These are phyloP conservation scores for Bombylius major DNA, from an alignment of 2,888 invertebrate genomes.

Conservation along the genomic window DNA sequence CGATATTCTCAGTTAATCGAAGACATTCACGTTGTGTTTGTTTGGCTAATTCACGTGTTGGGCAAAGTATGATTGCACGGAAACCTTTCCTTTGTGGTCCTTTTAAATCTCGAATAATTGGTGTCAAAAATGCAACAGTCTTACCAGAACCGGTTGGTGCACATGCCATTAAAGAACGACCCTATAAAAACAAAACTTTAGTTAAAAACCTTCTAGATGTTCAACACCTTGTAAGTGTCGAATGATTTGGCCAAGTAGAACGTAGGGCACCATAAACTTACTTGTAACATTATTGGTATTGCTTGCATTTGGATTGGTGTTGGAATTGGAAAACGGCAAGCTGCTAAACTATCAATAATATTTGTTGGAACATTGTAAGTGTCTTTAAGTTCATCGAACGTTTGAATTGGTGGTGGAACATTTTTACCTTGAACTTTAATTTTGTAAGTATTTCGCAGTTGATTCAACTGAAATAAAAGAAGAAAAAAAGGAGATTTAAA, in stretches of 20 bases:
- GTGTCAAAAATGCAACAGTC: conserved; percentile 87
- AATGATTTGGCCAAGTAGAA: no score
- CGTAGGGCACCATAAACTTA: conserved; percentile 33
- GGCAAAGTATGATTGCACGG: conserved; percentile 77
- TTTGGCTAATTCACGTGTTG: conserved; percentile 85
- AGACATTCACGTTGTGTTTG: conserved; percentile 78
- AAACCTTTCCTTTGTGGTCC: conserved; percentile 62
- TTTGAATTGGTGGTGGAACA: conserved; percentile 60
- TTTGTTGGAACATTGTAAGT: conserved; percentile 44
- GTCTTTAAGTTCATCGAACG: conserved; percentile 51
- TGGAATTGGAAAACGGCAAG: conserved; percentile 60
- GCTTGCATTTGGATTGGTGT: conserved; percentile 91
- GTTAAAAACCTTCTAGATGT: no score
- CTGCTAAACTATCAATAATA: conserved; percentile 54
- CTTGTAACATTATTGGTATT: conserved; percentile 74
- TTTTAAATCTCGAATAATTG: conserved; percentile 65
- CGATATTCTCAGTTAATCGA: conserved; percentile 59
- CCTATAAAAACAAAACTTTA: conserved; percentile 32
- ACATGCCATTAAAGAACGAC: conserved; percentile 77
- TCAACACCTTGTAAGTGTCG: no score
- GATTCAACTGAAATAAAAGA: conserved; percentile 46
- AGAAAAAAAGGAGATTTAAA: no score
- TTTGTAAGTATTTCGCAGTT: conserved; percentile 58
- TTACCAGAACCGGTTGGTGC: conserved; percentile 98
- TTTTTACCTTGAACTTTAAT: conserved; percentile 70